Evolutionary conservation across 2,113 vertebrate species (phyloP).

Genomic region (Psophia crepitans): DNA sequence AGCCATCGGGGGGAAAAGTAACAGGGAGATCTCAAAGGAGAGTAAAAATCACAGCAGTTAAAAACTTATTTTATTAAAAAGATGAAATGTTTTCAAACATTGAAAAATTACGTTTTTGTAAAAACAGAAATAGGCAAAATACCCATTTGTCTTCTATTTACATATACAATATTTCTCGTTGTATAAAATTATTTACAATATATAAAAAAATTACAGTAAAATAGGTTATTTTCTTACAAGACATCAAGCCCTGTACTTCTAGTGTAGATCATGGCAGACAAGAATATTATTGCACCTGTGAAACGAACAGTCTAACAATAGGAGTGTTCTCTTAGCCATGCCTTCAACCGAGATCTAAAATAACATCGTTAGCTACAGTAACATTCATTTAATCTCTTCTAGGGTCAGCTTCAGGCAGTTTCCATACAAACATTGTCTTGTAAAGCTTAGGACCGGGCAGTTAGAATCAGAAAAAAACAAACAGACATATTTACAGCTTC

Average conservation of each 20-base stretch:
- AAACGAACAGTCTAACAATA: slow-evolving; percentile 68
- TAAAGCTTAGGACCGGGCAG: slow-evolving; percentile 73
- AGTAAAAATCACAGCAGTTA: background rate
- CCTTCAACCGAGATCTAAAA: slow-evolving; percentile 69
- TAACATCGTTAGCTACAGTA: slow-evolving; percentile 25
- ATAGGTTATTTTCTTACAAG: slow-evolving; percentile 81
- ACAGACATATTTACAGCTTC: slow-evolving; percentile 41
- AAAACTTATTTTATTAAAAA: slow-evolving; percentile 73
- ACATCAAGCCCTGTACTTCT: slow-evolving; percentile 87
- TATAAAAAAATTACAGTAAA: slow-evolving; percentile 78
- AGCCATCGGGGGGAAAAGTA: background rate
- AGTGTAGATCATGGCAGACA: slow-evolving; percentile 81
- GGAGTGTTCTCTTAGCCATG: slow-evolving; percentile 73
- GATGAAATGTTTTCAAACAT: slow-evolving; percentile 46
- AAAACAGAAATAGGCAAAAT: slow-evolving; percentile 68
- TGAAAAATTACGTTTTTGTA: slow-evolving; percentile 46
- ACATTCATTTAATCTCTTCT: slow-evolving; percentile 73
- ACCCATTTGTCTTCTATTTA: slow-evolving; percentile 83
- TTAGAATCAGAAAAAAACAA: background rate
- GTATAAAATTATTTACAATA: slow-evolving; percentile 90
- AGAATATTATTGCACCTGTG: slow-evolving; percentile 79
- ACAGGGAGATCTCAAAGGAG: background rate
- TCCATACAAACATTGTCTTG: slow-evolving; percentile 84
- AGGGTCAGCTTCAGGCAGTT: slow-evolving; percentile 79
- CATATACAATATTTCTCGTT: slow-evolving; percentile 83